phyloP scores from a whole-genome alignment of 2,797 vertebrate species.

The Enteromius anoplus region DNA sequence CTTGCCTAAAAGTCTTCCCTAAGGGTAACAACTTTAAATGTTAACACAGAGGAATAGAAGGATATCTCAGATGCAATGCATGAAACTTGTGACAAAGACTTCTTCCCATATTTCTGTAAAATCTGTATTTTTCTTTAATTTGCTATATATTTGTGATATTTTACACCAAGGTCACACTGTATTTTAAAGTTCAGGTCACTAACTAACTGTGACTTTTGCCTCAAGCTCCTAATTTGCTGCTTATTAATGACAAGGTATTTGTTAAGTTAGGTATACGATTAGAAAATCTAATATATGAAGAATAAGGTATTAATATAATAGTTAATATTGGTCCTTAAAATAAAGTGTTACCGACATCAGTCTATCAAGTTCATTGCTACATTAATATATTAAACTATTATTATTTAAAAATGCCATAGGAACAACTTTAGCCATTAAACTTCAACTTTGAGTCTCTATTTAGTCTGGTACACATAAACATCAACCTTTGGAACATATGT shows the following conservation, averaged over 20 bases:
- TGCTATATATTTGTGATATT: background rate
- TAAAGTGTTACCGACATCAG: background rate
- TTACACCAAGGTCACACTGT: background rate
- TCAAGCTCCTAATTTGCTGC: background rate
- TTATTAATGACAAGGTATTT: background rate
- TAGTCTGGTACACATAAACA: background rate
- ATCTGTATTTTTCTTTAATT: background rate
- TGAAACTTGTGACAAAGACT: background rate
- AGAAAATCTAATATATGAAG: background rate
- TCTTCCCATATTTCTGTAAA: background rate
- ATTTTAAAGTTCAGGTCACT: background rate
- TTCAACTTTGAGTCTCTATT: background rate
- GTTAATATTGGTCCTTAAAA: background rate
- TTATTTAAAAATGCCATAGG: too few species aligned
- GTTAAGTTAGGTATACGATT: background rate
- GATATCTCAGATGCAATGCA: background rate
- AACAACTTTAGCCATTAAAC: background rate
- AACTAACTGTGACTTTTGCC: background rate
- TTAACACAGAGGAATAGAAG: background rate
- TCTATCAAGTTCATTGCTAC: background rate
- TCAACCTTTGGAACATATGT: background rate
- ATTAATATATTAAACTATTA: background rate
- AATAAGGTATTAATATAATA: background rate
- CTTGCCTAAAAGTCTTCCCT: background rate
- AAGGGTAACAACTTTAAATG: background rate